Base-by-base conservation (phyloP, 2,888 invertebrate genomes). In the Cheiracanthium punctorium region DNA sequence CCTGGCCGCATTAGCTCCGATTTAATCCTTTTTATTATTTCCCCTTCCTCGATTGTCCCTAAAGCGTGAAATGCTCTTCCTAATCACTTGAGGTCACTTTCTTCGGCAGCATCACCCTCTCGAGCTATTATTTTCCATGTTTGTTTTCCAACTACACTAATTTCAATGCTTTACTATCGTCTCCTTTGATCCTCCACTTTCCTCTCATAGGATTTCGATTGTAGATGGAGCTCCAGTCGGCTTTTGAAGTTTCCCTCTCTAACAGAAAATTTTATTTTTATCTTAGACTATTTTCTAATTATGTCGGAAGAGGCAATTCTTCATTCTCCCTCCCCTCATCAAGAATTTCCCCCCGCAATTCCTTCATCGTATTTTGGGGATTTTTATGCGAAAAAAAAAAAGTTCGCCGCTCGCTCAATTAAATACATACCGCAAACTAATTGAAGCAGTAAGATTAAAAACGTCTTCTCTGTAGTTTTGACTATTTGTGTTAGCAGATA, bases 371-470 rank as follows among this genome's bases (percentile, higher is more conserved):
- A 82, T 82, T 82, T 77, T 67, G 52, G 64, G 72, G 76, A 72
- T 77, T 82, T 82, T 76, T 77, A 64, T 72, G 72, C 48, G 32
- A 71, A 79, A 79, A 84, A 73, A n/a, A n/a, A 69, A 79, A 73
- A 41, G 8, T 30, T 37, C 73, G 24, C 32, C 65, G 72, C 82
- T 82, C 71, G 37, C 69, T 79, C 84, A 84, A 84, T 84, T 84
- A 79, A 84, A 84, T 84, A 84, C 84, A 84, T 79, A 84, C 84
- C 84, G 84, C 84, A 84, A 73, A 84, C 84, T 84, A 84, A 79
- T 84, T 84, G 79, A 84, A 84, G 84, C 84, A 84, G 73, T 70
- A 84, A 84, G 84, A 84, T 84, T 84, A 84, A 84, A 84, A 84
- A 84, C 84, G 72, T 79, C 73, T 79, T 72, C 43, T 29, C 65